Conservation (phyloP, 2,113 vertebrate genomes). For the Ascaphus truei region DNA sequence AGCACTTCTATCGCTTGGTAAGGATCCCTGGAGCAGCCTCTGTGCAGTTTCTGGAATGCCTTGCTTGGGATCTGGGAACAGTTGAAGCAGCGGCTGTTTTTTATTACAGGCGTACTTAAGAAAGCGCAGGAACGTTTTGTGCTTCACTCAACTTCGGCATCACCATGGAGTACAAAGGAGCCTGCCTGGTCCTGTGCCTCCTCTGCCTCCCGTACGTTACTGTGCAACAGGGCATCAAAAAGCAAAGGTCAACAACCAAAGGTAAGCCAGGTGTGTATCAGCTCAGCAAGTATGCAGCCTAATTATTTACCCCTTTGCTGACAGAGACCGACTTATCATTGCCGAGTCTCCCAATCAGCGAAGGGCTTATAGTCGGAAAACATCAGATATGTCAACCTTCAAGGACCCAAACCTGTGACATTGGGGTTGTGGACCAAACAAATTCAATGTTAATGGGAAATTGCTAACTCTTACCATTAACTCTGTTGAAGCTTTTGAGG, state of each 20-base stretch:
- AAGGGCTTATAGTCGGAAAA: too few relatives aligned
- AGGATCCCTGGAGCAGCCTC: neutral
- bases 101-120: constrained; percentile 34
- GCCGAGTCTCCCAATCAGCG: too few relatives aligned
- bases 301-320: too few relatives aligned
- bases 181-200: constrained; percentile 69
- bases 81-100: constrained; percentile 54
- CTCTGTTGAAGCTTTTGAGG: too few relatives aligned
- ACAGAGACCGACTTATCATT: too few relatives aligned
- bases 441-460: too few relatives aligned
- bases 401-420: neutral
- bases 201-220: constrained; percentile 59
- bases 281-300: too few relatives aligned
- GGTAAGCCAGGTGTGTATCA: too few relatives aligned
- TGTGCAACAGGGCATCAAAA: constrained; percentile 52
- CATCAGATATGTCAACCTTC: too few relatives aligned
- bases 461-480: too few relatives aligned
- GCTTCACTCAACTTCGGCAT: constrained; percentile 2
- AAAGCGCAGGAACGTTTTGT: neutral
- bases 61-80: constrained; percentile 38
- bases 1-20: neutral
- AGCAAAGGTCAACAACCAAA: constrained; percentile 67
- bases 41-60: neutral
- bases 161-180: constrained; percentile 67
- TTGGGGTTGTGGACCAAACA: too few relatives aligned